phyloP scores from a whole-genome alignment of 2,113 vertebrate species.

The Xerus inauris region DNA sequence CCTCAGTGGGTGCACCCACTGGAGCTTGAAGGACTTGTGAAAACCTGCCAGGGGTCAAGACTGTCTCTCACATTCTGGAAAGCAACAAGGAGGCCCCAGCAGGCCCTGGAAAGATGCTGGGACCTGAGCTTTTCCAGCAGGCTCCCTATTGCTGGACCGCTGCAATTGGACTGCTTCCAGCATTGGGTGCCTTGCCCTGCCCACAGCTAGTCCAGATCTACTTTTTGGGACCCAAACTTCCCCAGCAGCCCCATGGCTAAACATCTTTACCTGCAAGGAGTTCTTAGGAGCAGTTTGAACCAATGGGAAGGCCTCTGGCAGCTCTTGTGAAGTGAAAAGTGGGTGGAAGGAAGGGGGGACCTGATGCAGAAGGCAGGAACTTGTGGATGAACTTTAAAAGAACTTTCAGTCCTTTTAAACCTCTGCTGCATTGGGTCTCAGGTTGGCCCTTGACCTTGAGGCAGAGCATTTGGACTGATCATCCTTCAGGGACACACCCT shows the following conservation, averaged over 20 bases:
- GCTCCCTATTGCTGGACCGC: neutral
- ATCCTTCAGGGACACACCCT: fast-evolving
- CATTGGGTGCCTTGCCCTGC: neutral
- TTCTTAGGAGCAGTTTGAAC: neutral
- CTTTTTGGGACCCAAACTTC: neutral
- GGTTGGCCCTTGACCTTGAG: neutral
- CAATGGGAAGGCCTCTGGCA: fast-evolving
- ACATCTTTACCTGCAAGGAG: neutral
- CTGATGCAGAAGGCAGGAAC: neutral
- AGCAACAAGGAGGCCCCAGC: neutral
- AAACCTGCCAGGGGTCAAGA: neutral
- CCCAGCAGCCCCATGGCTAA: neutral
- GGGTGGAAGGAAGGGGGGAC: too few species aligned
- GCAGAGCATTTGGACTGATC: neutral
- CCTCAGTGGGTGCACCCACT: too few species aligned
- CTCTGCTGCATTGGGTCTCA: neutral
- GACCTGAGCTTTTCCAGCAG: neutral
- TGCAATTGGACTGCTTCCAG: neutral
- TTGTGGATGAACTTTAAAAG: too few species aligned
- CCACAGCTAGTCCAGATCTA: neutral
- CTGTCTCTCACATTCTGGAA: neutral
- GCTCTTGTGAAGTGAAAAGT: neutral
- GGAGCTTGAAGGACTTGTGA: neutral
- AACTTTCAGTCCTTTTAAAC: neutral
- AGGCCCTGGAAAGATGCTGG: neutral